Evolutionary conservation across 2,888 invertebrate species (phyloP).

Genomic region (Troglohyphantes excavatus): DNA sequence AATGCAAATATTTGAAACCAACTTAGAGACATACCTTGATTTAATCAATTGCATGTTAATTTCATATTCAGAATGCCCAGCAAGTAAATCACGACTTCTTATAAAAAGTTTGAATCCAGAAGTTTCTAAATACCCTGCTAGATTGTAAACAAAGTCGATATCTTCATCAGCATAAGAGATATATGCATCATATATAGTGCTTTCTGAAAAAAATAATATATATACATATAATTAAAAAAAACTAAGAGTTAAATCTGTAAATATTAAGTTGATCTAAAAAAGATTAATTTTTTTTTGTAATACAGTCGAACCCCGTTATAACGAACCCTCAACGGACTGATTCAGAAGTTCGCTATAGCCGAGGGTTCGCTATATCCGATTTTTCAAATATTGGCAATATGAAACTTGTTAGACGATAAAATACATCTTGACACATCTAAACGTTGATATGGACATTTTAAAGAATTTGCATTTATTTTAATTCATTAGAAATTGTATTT

Average conservation of each 20-base stretch:
- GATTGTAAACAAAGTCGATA: slow-evolving; percentile 79
- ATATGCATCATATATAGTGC: slow-evolving; percentile 80
- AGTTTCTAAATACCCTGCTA: slow-evolving; percentile 79
- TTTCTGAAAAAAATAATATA: slow-evolving; percentile 30
- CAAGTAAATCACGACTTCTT: slow-evolving; percentile 79
- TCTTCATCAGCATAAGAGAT: slow-evolving; percentile 80
- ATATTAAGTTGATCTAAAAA: neutral
- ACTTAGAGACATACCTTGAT: slow-evolving; percentile 63
- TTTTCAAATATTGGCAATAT: too few relatives aligned
- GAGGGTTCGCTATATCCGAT: too few relatives aligned
- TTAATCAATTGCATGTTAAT: slow-evolving; percentile 79
- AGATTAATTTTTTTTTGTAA: too few relatives aligned
- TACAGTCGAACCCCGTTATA: too few relatives aligned
- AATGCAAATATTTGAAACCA: too few relatives aligned
- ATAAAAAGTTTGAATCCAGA: slow-evolving; percentile 80
- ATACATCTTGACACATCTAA: too few relatives aligned
- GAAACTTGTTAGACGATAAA: too few relatives aligned
- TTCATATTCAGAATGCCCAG: slow-evolving; percentile 79
- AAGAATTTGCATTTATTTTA: too few relatives aligned
- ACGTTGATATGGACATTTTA: too few relatives aligned
- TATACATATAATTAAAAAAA: neutral
- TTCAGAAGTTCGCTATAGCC: too few relatives aligned
- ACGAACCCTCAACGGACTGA: too few relatives aligned
- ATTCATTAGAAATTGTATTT: too few relatives aligned
- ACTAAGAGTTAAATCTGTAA: neutral